Base-by-base conservation (phyloP, 2,797 vertebrate species). In the Adrianichthys oophorus region DNA sequence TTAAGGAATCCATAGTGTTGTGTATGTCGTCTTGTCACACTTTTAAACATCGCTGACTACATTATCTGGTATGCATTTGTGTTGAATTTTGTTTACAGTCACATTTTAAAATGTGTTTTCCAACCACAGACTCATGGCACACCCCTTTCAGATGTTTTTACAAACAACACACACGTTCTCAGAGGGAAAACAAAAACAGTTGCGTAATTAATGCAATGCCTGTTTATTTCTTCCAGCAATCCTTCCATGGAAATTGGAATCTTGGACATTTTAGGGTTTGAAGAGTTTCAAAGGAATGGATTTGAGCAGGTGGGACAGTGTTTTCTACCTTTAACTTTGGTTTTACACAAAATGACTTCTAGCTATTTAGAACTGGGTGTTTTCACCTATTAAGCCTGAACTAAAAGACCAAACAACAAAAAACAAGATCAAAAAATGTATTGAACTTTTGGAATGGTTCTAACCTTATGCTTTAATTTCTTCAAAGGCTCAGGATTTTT, bases 251-350 rank as follows among this genome's bases (percentile, higher is more conserved):
- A 95, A 87, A 94, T 98, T 59, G 94, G 92, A 56, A 92, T 98
- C 65, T 80, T 98, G 87, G 96, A 98, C 85, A 92, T 98, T 79
- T 98, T 95, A 86, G 97, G 97, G 51, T 98, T 98, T 90, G 94
- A 98, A 88, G 95, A 95, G 70, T 94, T 97, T 87, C 95, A 94
- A 45, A 95, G 85, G 83, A 98, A 98, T 85, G 90, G 88, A 60
- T 98, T 93, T 80, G 97, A 98, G 79, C 95, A 98, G 93, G 97
- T 97, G 82, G 76, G 69, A 59, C 4, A 6, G 10, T 52, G 5
- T 21, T 69, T n/a, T 52, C 3, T 10, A 26, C 55, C 53, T 65
- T 51, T 23, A 2, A 52, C 44, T 40, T 13, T 2, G 19, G 0
- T 40, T 17, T 12, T 29, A 26, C 26, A 26, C 5, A 26, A 7